These are phyloP conservation scores for Melipona bicolor DNA, from an alignment of 2,888 invertebrate species.

Conservation along the genomic window DNA sequence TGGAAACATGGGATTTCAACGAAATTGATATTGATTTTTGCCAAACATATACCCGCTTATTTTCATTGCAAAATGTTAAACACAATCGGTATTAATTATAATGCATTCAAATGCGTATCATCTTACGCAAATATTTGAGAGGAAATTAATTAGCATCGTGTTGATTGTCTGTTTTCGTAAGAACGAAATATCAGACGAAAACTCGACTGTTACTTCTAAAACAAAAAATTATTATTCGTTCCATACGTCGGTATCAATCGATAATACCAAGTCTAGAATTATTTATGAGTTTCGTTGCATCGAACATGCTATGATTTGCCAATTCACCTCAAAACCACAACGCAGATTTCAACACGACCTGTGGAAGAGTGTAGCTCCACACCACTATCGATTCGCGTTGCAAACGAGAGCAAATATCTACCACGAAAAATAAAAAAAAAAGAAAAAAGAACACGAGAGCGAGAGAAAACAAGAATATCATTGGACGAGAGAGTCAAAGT, in stretches of 20 bases:
- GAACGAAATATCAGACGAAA: neutral
- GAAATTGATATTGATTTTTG: no score
- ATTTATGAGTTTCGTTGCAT: no score
- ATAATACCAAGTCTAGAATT: neutral
- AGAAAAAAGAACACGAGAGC: neutral
- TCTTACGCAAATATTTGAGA: neutral
- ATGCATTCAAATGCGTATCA: neutral
- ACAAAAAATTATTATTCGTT: no score
- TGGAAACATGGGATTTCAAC: no score
- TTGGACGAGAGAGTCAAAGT: neutral
- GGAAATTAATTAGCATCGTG: neutral
- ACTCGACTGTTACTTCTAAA: neutral
- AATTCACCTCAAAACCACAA: neutral
- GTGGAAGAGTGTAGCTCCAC: neutral
- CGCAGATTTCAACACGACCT: neutral
- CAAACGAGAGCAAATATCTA: neutral
- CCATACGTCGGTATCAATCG: neutral
- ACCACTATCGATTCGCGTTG: neutral
- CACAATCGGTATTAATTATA: no score
- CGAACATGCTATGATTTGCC: neutral
- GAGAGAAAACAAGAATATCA: constrained; percentile 7
- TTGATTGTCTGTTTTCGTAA: neutral
- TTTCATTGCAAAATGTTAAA: no score
- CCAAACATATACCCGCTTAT: no score
- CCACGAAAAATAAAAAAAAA: neutral